These are phyloP conservation scores for Scaptodrosophila lebanonensis DNA, from an alignment of 1,140 invertebrate genomes.

Conservation along the genomic window DNA sequence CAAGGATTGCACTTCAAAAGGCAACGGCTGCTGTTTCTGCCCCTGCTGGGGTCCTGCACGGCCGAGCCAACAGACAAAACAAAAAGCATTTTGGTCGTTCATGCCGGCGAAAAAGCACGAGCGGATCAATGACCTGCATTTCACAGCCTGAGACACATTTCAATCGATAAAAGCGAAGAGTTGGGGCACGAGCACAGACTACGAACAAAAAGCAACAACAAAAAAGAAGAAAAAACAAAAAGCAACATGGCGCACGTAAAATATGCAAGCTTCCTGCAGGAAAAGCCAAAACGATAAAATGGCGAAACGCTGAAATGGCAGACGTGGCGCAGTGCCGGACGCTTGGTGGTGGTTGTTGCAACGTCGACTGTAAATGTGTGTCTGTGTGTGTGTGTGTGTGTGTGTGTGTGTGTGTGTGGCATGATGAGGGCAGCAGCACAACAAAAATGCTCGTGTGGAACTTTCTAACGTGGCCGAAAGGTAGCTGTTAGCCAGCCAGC, in stretches of 20 bases:
- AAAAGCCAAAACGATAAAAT: conserved; percentile 68
- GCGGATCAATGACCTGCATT: conserved; percentile 74
- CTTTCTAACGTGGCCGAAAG: conserved; percentile 2
- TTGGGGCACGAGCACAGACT: conserved; percentile 62
- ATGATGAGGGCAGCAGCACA: conserved; percentile 6
- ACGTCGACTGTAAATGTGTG: conserved; percentile 12
- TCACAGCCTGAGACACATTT: conserved; percentile 71
- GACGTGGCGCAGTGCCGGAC: conserved; percentile 50
- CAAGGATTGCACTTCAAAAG: neutral
- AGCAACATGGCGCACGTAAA: conserved; percentile 60
- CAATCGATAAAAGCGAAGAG: conserved; percentile 75
- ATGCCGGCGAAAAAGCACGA: conserved; percentile 45
- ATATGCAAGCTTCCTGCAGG: conserved; percentile 73
- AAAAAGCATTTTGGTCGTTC: conserved; percentile 50
- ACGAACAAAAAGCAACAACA: conserved; percentile 18
- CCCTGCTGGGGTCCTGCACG: no score
- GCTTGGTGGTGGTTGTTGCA: conserved; percentile 4
- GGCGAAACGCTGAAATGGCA: conserved; percentile 33
- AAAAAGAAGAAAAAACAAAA: conserved; percentile 15
- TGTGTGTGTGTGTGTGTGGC: no score
- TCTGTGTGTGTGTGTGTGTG: no score
- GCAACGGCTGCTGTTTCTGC: no score
- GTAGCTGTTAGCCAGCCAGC: neutral
- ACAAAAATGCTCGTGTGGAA: neutral
- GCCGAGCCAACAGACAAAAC: no score